These are phyloP conservation scores for Brachypalpus laphriformis DNA, from an alignment of 2,888 invertebrate species.

Conservation along the genomic window DNA sequence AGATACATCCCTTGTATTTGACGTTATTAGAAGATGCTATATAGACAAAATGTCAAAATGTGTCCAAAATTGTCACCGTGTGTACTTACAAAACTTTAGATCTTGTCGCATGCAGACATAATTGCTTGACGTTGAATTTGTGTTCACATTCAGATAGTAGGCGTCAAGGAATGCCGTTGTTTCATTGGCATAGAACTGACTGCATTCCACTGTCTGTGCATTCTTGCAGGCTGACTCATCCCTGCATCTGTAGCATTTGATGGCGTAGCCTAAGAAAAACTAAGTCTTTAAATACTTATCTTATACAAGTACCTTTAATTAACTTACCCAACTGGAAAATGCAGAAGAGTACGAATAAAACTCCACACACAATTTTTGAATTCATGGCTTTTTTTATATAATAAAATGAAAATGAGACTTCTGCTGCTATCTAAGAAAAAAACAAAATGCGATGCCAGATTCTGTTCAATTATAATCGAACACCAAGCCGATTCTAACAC, in stretches of 20 bases:
- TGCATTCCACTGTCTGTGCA: conserved; percentile 75
- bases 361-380: conserved; percentile 57
- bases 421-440: no score
- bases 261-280: conserved; percentile 54
- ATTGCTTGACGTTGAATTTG: conserved; percentile 27
- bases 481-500: no score
- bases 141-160: conserved; percentile 65
- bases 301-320: background rate
- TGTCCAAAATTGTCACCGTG: no score
- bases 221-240: conserved; percentile 65
- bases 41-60: no score
- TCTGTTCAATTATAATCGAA: no score
- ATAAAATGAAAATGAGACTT: no score
- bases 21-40: conserved; percentile 38
- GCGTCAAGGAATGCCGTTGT: conserved; percentile 67
- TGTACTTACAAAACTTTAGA: conserved; percentile 70
- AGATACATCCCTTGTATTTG: conserved; percentile 73
- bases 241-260: conserved; percentile 72
- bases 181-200: conserved; percentile 49
- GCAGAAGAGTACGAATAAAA: conserved; percentile 61
- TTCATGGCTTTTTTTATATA: conserved; percentile 52
- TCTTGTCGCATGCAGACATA: conserved; percentile 69
- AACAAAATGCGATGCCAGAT: no score
- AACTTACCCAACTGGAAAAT: conserved; percentile 69
- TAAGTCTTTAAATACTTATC: background rate